Percentiles rank a stretch among this genome's conserved stretches.
phyloP scores from a whole-genome alignment of 2,888 invertebrate species.

The Tiphia femorata region DNA sequence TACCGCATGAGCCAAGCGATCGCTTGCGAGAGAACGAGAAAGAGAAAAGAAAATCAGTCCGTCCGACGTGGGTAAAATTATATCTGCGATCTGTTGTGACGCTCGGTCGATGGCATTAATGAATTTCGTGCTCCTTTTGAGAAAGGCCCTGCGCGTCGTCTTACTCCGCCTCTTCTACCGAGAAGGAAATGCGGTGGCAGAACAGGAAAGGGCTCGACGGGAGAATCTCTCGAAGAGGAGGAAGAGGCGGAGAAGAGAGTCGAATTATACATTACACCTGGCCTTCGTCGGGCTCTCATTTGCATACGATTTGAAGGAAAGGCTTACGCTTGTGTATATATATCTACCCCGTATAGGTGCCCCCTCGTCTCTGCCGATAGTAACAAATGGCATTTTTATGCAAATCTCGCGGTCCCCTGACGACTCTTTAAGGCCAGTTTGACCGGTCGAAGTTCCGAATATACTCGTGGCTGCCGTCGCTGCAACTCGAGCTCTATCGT shows the following conservation, averaged over 20 bases:
- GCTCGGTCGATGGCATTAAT: constrained; percentile 55
- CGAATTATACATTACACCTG: constrained; percentile 56
- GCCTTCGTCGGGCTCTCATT: constrained; percentile 44
- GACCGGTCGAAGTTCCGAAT: constrained; percentile 42
- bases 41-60: constrained; percentile 55
- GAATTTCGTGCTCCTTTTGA: constrained; percentile 46
- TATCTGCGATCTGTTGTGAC: constrained; percentile 59
- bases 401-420: constrained; percentile 47
- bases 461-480: too few species aligned
- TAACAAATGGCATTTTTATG: constrained; percentile 60
- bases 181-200: too few species aligned
- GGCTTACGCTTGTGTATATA: constrained; percentile 18
- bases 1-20: too few species aligned
- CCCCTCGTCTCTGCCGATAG: constrained; percentile 42
- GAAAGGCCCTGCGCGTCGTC: too few species aligned
- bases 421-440: constrained; percentile 41
- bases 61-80: constrained; percentile 46
- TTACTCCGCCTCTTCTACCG: too few species aligned
- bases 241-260: constrained; percentile 21
- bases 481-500: too few species aligned
- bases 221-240: constrained; percentile 10
- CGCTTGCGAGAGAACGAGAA: background rate
- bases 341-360: background rate
- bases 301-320: constrained; percentile 56
- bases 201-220: too few species aligned